These are phyloP conservation scores for Heliopora coerulea DNA, from an alignment of 92 coral and sea anemone species.

Conservation along the genomic window DNA sequence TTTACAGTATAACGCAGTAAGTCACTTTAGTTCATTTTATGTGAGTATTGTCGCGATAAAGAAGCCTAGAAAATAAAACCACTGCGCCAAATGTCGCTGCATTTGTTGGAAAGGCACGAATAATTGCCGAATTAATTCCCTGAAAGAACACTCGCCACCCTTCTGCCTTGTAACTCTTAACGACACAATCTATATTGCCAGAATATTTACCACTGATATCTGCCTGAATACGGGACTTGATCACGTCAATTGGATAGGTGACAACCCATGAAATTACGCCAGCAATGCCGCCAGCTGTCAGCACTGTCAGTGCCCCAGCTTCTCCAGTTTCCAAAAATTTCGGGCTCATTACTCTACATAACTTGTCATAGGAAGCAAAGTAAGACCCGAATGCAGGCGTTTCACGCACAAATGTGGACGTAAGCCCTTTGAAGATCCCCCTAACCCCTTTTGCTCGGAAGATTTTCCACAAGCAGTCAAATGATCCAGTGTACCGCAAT, in stretches of 20 bases:
- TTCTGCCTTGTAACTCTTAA: conserved; percentile 69
- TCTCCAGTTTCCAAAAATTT: conserved; percentile 43
- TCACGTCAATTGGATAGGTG: conserved; percentile 83
- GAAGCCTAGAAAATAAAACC: conserved; percentile 28
- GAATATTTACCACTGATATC: conserved; percentile 81
- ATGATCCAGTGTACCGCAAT: conserved; percentile 68
- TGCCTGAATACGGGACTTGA: conserved; percentile 93
- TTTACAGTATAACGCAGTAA: too few species aligned
- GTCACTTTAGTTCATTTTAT: too few species aligned
- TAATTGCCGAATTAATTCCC: conserved; percentile 75
- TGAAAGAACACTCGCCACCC: conserved; percentile 67
- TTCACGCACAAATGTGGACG: conserved; percentile 65
- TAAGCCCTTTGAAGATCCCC: conserved; percentile 76
- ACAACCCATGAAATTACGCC: conserved; percentile 82
- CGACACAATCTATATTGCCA: conserved; percentile 69
- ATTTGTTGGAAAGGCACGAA: conserved; percentile 85
- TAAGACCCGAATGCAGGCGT: conserved; percentile 78
- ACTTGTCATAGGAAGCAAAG: conserved; percentile 75
- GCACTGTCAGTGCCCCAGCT: conserved; percentile 53
- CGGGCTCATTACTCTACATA: conserved; percentile 54
- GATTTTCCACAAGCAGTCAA: conserved; percentile 80
- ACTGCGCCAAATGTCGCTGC: conserved; percentile 67
- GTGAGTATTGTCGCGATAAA: too few species aligned
- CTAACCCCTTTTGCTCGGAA: conserved; percentile 62
- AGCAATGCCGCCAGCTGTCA: conserved; percentile 85